phyloP scores from a whole-genome alignment of 2,888 invertebrate species.

The Pyrocoelia pectoralis region DNA sequence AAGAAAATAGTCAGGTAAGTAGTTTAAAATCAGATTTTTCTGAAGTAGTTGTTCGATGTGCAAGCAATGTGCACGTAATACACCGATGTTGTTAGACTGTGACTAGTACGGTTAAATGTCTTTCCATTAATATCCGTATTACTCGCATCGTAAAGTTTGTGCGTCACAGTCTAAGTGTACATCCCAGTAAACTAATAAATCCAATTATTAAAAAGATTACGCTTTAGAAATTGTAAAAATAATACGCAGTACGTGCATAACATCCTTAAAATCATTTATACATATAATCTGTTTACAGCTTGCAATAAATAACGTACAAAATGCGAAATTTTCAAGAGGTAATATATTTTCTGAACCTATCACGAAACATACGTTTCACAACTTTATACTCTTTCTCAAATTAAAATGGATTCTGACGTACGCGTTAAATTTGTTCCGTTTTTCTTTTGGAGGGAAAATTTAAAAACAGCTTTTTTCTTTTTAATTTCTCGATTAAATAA shows the following conservation, averaged over 20 bases:
- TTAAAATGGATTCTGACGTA: slow-evolving; percentile 29
- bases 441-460: slow-evolving; percentile 59
- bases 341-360: slow-evolving; percentile 28
- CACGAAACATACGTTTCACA: slow-evolving; percentile 35
- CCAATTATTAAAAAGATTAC: slow-evolving; percentile 14
- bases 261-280: neutral
- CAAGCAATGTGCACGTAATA: slow-evolving; percentile 59
- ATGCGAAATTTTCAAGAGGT: slow-evolving; percentile 24
- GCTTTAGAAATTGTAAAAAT: neutral
- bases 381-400: slow-evolving; percentile 28
- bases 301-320: slow-evolving; percentile 24
- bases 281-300: slow-evolving; percentile 6
- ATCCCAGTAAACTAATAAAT: slow-evolving; percentile 15
- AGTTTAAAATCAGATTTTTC: slow-evolving; percentile 34
- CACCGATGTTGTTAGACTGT: slow-evolving; percentile 54
- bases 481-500: slow-evolving; percentile 13
- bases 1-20: slow-evolving; percentile 58
- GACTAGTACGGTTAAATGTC: slow-evolving; percentile 49
- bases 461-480: slow-evolving; percentile 35
- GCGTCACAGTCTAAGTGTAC: slow-evolving; percentile 51
- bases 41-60: slow-evolving; percentile 20
- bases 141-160: neutral
- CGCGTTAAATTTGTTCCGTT: slow-evolving; percentile 43
- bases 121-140: slow-evolving; percentile 27
- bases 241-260: neutral